These are phyloP conservation scores for Hydrozoanthus gracilis DNA, from an alignment of 92 coral and sea anemone genomes.

Conservation along the genomic window DNA sequence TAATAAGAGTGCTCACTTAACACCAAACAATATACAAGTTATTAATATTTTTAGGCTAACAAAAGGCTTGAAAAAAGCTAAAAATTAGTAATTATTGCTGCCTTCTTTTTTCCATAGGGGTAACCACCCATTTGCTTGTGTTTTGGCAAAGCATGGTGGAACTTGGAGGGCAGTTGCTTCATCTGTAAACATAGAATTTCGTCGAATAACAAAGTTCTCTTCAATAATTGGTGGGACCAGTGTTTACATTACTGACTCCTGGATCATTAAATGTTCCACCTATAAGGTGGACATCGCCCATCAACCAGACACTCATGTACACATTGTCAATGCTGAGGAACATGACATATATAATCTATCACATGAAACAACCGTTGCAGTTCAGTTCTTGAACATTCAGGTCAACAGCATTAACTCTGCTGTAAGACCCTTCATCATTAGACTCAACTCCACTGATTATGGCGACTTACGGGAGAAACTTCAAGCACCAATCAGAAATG, in stretches of 20 bases:
- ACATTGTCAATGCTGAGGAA: slow-evolving; percentile 90
- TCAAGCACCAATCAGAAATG: slow-evolving; percentile 96
- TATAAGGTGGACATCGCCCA: slow-evolving; percentile 91
- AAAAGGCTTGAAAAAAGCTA: too few relatives aligned
- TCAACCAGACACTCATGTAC: slow-evolving; percentile 93
- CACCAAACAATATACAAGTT: too few relatives aligned
- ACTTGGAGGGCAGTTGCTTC: slow-evolving; percentile 99
- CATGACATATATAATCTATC: slow-evolving; percentile 79
- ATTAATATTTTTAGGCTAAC: too few relatives aligned
- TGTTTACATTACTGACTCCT: slow-evolving; percentile 93
- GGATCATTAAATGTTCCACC: slow-evolving; percentile 93
- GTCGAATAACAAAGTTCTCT: slow-evolving; percentile 90
- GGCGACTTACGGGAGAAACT: slow-evolving; percentile 90
- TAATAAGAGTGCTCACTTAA: not conserved
- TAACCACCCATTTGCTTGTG: slow-evolving; percentile 85
- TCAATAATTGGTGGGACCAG: slow-evolving; percentile 98
- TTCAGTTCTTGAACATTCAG: slow-evolving; percentile 89
- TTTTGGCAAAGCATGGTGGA: slow-evolving; percentile 85
- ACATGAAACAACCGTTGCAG: slow-evolving; percentile 83
- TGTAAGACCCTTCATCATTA: slow-evolving; percentile 85
- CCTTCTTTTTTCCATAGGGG: slow-evolving; percentile 52
- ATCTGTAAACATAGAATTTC: slow-evolving; percentile 87
- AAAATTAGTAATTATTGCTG: not conserved
- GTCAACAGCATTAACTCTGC: slow-evolving; percentile 90
- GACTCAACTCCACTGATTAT: slow-evolving; percentile 93